Evolutionary conservation across 2,113 vertebrate species (phyloP), one percentile per base, ranked within the genome.

Genomic region (Butastur rufipennis): DNA sequence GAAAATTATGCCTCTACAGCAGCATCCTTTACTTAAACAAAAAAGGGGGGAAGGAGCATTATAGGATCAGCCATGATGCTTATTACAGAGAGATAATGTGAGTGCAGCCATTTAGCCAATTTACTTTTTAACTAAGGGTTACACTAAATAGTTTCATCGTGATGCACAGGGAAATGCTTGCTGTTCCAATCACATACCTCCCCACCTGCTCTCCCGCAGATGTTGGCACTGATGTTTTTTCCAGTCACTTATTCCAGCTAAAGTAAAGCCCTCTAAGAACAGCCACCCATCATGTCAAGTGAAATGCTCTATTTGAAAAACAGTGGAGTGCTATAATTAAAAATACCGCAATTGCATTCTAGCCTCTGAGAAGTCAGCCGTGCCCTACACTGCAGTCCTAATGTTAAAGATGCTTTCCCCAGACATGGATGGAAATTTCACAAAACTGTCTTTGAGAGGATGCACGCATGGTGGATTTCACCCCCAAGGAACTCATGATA

Each of bases 111-210:
- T 89, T 96, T 74, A 84, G 66, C 47, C 65, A 86, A 96, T 88
- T 97, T 90, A 68, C 38, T 61, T 94, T 92, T 74, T 72, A 92
- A 78, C 74, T 71, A 45, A 65, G 72, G 71, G 72, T 65, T 86
- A 26, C 48, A 47, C 59, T 58, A 36, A 95, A 81, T 17, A 75
- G 65, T 65, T 91, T 6, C 80, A 45, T 10, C 1, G 8, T 12
- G 19, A 13, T 26, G 66, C 70, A 34, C 38, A 43, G 67, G 77
- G 72, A 93, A 43, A 40, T 5, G 45, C 62, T 58, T 31, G 42
- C 40, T 38, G 34, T 29, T 62, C 32, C 42, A 13, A n/a, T 16
- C 90, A 14, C 62, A 47, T 16, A 53, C 62, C 77, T 84, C 80
- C 68, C 55, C 88, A 72, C 80, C 88, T 63, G 72, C 71, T 45